Evolutionary conservation across 2,113 vertebrate genomes (phyloP).

Genomic region (Pluvialis apricaria): DNA sequence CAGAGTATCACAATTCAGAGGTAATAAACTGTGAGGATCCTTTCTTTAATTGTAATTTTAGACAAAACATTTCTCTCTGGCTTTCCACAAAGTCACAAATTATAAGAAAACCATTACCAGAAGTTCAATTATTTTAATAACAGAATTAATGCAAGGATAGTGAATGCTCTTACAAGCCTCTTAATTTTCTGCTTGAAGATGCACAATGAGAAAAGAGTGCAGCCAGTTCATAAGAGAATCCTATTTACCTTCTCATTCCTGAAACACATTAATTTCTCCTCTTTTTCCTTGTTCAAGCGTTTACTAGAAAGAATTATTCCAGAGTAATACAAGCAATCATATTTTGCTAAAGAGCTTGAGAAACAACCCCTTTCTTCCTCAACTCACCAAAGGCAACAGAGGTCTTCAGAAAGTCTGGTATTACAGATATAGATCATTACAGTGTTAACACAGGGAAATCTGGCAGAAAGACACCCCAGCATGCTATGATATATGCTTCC

Average conservation of each 20-base stretch:
- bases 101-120: neutral
- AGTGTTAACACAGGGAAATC: neutral
- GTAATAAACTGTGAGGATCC: neutral
- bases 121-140: neutral
- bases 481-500: neutral
- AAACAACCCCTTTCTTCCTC: neutral
- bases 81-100: neutral
- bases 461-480: neutral
- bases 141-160: neutral
- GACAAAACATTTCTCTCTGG: neutral
- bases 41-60: neutral
- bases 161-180: neutral
- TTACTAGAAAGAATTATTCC: neutral
- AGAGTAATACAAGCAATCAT: neutral
- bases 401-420: neutral
- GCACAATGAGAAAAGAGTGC: neutral
- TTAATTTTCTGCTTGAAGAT: neutral
- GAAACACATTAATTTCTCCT: neutral
- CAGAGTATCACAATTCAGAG: neutral
- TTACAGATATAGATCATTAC: neutral
- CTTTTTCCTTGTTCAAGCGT: neutral
- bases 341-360: neutral
- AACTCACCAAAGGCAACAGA: neutral
- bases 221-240: neutral
- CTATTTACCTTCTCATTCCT: neutral